Evolutionary conservation across 1,140 invertebrate genomes (phyloP).

Genomic region (Heterodera schachtii): DNA sequence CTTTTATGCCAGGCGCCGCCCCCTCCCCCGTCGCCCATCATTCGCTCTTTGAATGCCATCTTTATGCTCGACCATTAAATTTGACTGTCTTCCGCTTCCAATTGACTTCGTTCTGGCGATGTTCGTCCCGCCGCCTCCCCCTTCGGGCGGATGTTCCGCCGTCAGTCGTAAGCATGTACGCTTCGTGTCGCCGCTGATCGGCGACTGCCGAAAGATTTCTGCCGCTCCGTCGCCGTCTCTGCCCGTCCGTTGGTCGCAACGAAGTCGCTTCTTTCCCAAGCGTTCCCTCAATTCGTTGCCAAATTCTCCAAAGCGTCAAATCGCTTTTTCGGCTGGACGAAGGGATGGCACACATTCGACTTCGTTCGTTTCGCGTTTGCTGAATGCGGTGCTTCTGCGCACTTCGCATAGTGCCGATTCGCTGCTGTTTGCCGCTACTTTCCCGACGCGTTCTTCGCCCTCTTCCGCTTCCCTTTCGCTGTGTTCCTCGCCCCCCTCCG

Average conservation of each 20-base stretch:
- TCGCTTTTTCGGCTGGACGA: not conserved
- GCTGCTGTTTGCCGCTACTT: not conserved
- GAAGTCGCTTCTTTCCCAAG: not conserved
- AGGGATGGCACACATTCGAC: not conserved
- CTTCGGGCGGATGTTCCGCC: not conserved
- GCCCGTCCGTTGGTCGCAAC: not conserved
- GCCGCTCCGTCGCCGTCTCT: constrained; percentile 10
- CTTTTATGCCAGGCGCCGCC: not conserved
- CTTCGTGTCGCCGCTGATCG: constrained; percentile 21
- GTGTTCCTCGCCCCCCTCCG: not conserved
- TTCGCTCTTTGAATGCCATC: not conserved
- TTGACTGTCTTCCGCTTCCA: no score
- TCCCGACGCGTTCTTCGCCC: not conserved
- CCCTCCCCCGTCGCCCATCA: no score
- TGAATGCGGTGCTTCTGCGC: constrained; percentile 9
- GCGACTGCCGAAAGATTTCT: not conserved
- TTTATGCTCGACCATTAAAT: no score
- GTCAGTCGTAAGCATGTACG: constrained; percentile 14
- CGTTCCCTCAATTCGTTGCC: not conserved
- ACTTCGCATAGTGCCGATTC: constrained; percentile 19
- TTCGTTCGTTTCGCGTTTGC: constrained; percentile 2
- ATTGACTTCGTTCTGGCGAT: not conserved
- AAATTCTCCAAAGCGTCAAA: not conserved
- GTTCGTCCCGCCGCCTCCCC: not conserved
- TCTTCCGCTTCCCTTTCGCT: not conserved